Base-by-base conservation (phyloP, 2,888 invertebrate species). In the Synergus japonicus region DNA sequence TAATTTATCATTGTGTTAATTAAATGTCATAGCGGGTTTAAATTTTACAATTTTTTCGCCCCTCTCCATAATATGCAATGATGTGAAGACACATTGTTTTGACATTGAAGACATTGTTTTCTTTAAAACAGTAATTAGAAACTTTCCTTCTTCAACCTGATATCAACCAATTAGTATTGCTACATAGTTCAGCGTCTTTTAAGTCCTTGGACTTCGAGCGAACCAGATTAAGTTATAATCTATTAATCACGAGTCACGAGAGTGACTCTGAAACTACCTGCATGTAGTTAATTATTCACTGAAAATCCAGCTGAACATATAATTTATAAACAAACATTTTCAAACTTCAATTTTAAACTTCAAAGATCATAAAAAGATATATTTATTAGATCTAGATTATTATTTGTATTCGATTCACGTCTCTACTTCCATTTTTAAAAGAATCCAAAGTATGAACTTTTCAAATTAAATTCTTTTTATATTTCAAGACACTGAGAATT, bases 371-470 rank as follows among this genome's bases (percentile, higher is more conserved):
- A 29, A 29, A 2, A 29, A 29, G 22, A 29, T 29, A 29, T 29
- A 29, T 29, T 29, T 29, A 29, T 2, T 29, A 29, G 2, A 29
- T 29, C 22, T 29, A 29, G 22, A 29, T 29, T 4, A 49, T 54
- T 12, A n/a, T 18, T 18, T 78, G 73, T 64, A 76, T 73, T 76
- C 49, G 15, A 41, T 73, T 73, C 64, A 67, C 76, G 73, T 73
- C 63, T 60, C 49, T 41, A 78, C 49, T 78, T 78, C 78, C 63
- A 78, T 76, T 49, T 76, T 78, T 49, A 64, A 78, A 73, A 78
- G 49, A 73, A 15, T 63, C 46, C 22, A 29, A 29, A 29, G 22
- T 29, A 29, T 29, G 22, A 29, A 29, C 22, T 2, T 29, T 29
- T 29, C 1, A 29, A 29, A 29, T 29, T 29, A 29, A 29, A 29